These are phyloP conservation scores for Craseonycteris thonglongyai DNA, from an alignment of 2,113 vertebrate genomes.

Conservation along the genomic window DNA sequence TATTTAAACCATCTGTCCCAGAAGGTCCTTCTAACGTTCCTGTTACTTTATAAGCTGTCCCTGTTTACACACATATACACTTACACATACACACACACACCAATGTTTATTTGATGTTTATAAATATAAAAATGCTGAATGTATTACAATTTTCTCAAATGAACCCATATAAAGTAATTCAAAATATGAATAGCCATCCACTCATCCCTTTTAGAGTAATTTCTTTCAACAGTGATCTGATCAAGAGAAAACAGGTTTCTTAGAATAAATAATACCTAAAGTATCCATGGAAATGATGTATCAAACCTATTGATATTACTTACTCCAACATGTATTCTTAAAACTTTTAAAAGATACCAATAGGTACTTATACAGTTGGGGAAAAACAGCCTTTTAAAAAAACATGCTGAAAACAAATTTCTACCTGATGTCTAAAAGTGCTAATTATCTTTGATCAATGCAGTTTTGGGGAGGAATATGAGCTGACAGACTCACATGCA, in stretches of 20 bases:
- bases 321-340: neutral
- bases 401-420: constrained; percentile 3
- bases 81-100: neutral
- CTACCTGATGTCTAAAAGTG: neutral
- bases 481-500: neutral
- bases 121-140: constrained; percentile 44
- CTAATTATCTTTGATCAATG: neutral
- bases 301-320: neutral
- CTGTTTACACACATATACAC: neutral
- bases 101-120: constrained; percentile 2
- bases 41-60: neutral
- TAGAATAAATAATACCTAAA: neutral
- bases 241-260: constrained; percentile 19
- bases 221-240: neutral
- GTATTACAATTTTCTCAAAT: constrained; percentile 1
- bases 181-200: neutral
- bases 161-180: neutral
- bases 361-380: constrained; percentile 20
- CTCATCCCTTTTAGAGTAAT: neutral
- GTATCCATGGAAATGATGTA: neutral
- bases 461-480: neutral
- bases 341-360: neutral
- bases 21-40: neutral
- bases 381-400: neutral
- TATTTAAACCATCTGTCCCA: neutral